Evolutionary conservation across 2,797 vertebrate genomes (phyloP), one percentile per base, ranked within the genome.

Genomic region (Anolis apletophallus): DNA sequence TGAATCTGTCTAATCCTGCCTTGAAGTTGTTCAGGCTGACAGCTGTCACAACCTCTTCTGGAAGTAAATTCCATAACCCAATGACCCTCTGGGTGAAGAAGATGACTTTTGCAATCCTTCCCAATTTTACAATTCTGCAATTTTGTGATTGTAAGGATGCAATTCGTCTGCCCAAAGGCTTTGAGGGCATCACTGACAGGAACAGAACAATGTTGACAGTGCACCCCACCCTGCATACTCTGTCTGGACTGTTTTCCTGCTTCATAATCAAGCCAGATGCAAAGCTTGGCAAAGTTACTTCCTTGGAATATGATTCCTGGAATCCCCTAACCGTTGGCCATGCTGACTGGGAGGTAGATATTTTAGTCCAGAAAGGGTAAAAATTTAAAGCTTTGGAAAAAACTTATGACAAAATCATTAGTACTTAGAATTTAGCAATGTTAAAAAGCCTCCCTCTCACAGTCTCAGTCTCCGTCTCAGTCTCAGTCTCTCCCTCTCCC

Each of bases 391-490:
- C 17, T 50, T 11, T 57, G 34, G 11, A 16, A 12, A 59, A 32
- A 75, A 57, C 10, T 78, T 1, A 26, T n/a, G 54, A 59, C 36
- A 68, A 77, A 67, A 21, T 46, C 50, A 57, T 54, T 14, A 26
- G n/a, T n/a, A n/a, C 55, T n/a, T 67, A 26, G 40, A 50, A 5
- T n/a, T 4, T 5, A 1, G 9, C 23, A 54, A 52, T 78, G 61
- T 64, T 26, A 81, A n/a, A 52, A 68, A 34, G 34, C 26, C 1
- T 32, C 17, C 50, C 68, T 17, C 3, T 54, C 19, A 26, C 61
- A 9, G 11, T 76, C 76, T 34, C 0, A 0, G 54, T 64, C 0
- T 0, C 40, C 5, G 40, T 5, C 5, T 40, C n/a, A n/a, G n/a
- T n/a, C n/a, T n/a, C n/a, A n/a, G n/a, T n/a, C 40, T 5, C 40